These are phyloP conservation scores for Cantharis nigra DNA, from an alignment of 2,888 invertebrate genomes.

Conservation along the genomic window DNA sequence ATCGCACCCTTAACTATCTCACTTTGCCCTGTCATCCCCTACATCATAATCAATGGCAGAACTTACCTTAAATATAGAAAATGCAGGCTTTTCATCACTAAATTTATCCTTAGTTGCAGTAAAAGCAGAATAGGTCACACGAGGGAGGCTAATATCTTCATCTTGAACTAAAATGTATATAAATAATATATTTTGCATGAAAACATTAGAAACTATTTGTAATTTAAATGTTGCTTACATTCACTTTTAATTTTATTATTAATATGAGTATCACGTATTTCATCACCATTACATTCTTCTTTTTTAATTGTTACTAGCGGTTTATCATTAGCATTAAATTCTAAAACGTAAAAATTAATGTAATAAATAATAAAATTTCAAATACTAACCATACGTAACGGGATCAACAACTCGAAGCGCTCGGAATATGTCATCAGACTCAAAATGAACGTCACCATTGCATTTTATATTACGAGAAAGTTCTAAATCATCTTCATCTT, in stretches of 20 bases:
- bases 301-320: background rate
- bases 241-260: background rate
- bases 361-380: background rate
- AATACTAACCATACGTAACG: slow-evolving; percentile 4
- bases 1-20: no score
- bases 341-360: background rate
- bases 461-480: slow-evolving; percentile 42
- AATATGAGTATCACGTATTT: background rate
- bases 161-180: background rate
- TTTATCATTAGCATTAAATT: background rate
- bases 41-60: background rate
- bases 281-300: background rate
- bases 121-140: slow-evolving; percentile 12
- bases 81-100: slow-evolving; percentile 44
- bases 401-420: slow-evolving; percentile 20
- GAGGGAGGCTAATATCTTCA: background rate
- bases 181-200: background rate
- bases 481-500: slow-evolving; percentile 42
- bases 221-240: background rate
- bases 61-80: slow-evolving; percentile 45
- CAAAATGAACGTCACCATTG: slow-evolving; percentile 40
- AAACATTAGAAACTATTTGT: background rate
- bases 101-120: slow-evolving; percentile 36
- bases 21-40: no score
- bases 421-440: slow-evolving; percentile 41